These are phyloP conservation scores for Hemicentrotus pulcherrimus DNA, from an alignment of 35 echinoderm and acorn worm species.

Conservation along the genomic window DNA sequence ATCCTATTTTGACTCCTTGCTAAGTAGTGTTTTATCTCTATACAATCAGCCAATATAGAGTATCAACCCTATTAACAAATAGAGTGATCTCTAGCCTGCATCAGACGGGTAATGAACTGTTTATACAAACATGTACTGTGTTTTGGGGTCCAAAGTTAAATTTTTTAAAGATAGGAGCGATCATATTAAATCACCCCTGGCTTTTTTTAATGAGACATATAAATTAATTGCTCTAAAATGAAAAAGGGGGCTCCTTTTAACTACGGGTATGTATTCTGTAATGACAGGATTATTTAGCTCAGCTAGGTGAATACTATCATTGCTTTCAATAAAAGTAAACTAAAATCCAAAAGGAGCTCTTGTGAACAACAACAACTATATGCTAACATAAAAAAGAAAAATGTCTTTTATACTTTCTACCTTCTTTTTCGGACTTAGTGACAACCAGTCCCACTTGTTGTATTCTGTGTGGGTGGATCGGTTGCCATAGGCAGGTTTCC, in stretches of 20 bases:
- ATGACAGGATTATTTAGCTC: no score
- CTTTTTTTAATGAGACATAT: no score
- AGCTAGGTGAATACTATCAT: no score
- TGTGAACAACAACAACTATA: no score
- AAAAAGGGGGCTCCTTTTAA: no score
- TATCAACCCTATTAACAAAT: not conserved
- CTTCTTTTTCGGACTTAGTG: not conserved
- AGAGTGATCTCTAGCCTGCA: not conserved
- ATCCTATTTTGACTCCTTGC: not conserved
- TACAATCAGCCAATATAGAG: not conserved
- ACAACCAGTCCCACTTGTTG: not conserved
- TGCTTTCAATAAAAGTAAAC: no score
- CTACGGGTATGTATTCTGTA: no score
- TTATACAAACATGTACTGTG: not conserved
- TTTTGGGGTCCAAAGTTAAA: not conserved
- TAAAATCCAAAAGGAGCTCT: no score
- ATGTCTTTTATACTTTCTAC: no score
- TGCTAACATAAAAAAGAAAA: no score
- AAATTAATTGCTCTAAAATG: no score
- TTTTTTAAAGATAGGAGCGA: not conserved
- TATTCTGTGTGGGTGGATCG: conserved; percentile 1
- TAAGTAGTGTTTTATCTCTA: not conserved
- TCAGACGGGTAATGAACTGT: not conserved
- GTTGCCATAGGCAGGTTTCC: not conserved
- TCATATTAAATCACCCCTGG: no score